phyloP scores from a whole-genome alignment of 35 echinoderm and acorn worm genomes.

The Heliocidaris erythrogramma region DNA sequence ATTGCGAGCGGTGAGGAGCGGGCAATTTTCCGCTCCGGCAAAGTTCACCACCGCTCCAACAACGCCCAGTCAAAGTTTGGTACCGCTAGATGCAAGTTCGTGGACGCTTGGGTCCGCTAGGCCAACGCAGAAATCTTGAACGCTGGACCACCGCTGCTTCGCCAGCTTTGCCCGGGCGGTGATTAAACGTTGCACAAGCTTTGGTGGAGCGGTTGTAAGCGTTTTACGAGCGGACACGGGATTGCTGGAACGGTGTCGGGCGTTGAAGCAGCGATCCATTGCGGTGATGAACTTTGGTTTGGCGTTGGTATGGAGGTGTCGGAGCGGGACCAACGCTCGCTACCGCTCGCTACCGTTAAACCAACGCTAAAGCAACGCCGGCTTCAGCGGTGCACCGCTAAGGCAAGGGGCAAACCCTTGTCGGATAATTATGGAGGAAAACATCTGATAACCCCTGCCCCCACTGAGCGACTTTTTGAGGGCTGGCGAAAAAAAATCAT shows the following conservation, averaged over 20 bases:
- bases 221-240: conserved; percentile 39
- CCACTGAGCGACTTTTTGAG: no score
- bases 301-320: not conserved
- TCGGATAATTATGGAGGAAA: no score
- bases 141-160: conserved; percentile 38
- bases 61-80: conserved; percentile 22
- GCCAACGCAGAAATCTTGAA: conserved; percentile 31
- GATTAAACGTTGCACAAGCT: conserved; percentile 31
- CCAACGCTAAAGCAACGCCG: conserved; percentile 26
- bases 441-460: no score
- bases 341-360: not conserved
- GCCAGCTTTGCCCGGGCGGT: conserved; percentile 31
- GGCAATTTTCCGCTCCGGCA: conserved; percentile 28
- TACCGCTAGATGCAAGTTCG: conserved; percentile 25
- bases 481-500: no score
- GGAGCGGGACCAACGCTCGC: not conserved
- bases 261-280: conserved; percentile 15
- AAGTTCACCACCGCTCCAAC: conserved; percentile 31
- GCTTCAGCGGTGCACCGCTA: conserved; percentile 42
- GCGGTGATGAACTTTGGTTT: not conserved
- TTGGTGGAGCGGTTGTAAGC: conserved; percentile 42
- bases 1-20: conserved; percentile 37
- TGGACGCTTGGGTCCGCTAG: conserved; percentile 32
- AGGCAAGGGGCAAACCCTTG: no score
- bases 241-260: conserved; percentile 32